Percentiles rank a stretch among this genome's conserved stretches.
These are phyloP conservation scores for Boloria euphrosyne DNA, from an alignment of 2,888 invertebrate genomes.

Conservation along the genomic window DNA sequence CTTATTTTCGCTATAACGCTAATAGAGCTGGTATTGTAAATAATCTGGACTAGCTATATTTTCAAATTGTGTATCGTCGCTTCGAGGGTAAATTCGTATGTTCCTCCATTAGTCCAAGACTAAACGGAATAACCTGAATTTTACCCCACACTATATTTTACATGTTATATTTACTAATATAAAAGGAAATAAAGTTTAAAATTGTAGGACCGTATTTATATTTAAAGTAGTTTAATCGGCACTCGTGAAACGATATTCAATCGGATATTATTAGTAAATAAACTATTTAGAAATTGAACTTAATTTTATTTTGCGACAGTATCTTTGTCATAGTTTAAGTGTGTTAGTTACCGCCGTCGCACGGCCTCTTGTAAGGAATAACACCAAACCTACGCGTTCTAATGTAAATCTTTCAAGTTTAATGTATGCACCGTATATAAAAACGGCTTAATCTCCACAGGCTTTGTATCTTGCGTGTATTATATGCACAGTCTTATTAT, in stretches of 20 bases:
- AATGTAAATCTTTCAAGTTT: conserved; percentile 49
- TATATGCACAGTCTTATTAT: conserved; percentile 69
- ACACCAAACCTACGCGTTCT: conserved; percentile 60
- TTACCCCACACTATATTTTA: neutral
- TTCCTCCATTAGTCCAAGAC: conserved; percentile 30
- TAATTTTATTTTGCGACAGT: conserved; percentile 52
- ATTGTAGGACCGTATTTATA: conserved; percentile 8
- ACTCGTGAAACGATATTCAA: conserved; percentile 43
- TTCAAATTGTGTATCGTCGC: neutral
- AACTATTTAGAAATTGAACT: conserved; percentile 8
- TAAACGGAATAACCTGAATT: conserved; percentile 21
- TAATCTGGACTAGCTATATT: conserved; percentile 21
- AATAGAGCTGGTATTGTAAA: conserved; percentile 32
- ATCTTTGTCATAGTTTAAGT: conserved; percentile 54
- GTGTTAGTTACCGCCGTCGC: conserved; percentile 68
- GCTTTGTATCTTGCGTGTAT: conserved; percentile 66
- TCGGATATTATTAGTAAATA: conserved; percentile 71
- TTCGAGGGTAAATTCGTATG: conserved; percentile 22
- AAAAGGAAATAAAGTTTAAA: conserved; percentile 12
- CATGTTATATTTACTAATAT: neutral
- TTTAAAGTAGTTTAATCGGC: conserved; percentile 21
- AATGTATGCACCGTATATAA: conserved; percentile 47
- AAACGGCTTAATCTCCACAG: conserved; percentile 35
- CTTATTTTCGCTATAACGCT: conserved; percentile 43
- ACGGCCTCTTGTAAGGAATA: conserved; percentile 70